These are phyloP conservation scores for Catalaphyllia jardinei DNA, from an alignment of 64 coral and sea anemone species.

Conservation along the genomic window DNA sequence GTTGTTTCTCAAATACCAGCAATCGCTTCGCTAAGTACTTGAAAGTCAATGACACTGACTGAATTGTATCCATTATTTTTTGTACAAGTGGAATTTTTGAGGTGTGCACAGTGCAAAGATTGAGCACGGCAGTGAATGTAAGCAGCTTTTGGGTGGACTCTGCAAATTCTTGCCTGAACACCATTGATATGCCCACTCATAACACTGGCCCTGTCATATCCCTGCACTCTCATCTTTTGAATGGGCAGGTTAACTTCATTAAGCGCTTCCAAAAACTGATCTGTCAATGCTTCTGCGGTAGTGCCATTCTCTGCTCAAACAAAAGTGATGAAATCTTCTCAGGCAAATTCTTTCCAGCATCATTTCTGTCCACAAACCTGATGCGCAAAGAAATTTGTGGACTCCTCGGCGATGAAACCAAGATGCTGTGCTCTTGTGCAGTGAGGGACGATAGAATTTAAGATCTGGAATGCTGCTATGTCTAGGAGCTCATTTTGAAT, in stretches of 20 bases:
- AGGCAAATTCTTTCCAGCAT: constrained; percentile 49
- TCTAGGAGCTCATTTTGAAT: constrained; percentile 49
- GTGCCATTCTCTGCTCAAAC: constrained; percentile 59
- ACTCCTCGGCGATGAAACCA: constrained; percentile 61
- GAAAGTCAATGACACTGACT: constrained; percentile 52
- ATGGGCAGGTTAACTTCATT: constrained; percentile 40
- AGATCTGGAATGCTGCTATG: constrained; percentile 44
- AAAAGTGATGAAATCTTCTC: constrained; percentile 65
- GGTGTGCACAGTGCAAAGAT: constrained; percentile 63
- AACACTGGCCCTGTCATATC: constrained; percentile 60
- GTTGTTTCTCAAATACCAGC: constrained; percentile 51
- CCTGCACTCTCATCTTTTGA: constrained; percentile 63
- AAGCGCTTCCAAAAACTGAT: constrained; percentile 57
- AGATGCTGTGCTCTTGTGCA: constrained; percentile 37
- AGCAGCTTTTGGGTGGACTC: constrained; percentile 36
- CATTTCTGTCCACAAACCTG: constrained; percentile 55
- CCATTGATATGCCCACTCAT: constrained; percentile 57
- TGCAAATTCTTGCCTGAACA: constrained; percentile 16
- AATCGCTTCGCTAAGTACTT: constrained; percentile 64
- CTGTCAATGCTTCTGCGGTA: constrained; percentile 52
- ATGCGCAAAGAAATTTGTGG: constrained; percentile 69
- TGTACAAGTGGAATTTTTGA: constrained; percentile 51
- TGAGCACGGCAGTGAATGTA: constrained; percentile 61
- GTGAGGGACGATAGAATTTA: constrained; percentile 32
- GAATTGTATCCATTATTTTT: constrained; percentile 67